Evolutionary conservation across 2,888 invertebrate genomes (phyloP).

Genomic region (Neuroscelio doddi): DNA sequence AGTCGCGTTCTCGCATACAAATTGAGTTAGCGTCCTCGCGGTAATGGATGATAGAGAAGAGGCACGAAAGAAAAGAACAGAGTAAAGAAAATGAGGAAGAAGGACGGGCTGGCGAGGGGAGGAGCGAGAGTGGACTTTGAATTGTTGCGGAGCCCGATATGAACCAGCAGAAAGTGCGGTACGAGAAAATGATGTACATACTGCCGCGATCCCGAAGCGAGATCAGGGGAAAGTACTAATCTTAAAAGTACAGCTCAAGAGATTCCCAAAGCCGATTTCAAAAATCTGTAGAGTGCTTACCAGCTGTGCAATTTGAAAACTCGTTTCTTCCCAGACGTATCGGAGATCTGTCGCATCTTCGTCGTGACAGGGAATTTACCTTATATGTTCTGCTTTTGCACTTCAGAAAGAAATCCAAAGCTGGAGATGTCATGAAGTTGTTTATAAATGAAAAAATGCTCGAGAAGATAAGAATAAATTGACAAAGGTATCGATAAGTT

Average conservation of each 20-base stretch:
- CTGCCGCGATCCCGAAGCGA: conserved; percentile 17
- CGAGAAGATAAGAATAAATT: too few species aligned
- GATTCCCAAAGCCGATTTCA: conserved; percentile 18
- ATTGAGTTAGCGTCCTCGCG: conserved; percentile 66
- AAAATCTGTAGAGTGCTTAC: conserved; percentile 11
- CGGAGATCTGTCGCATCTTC: not conserved
- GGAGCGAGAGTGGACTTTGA: conserved; percentile 34
- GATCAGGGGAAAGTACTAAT: conserved; percentile 23
- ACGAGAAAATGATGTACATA: conserved; percentile 16
- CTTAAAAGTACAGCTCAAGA: conserved; percentile 15
- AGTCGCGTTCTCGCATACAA: conserved; percentile 67
- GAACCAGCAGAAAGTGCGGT: conserved; percentile 21
- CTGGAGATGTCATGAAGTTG: too few species aligned
- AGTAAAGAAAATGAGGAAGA: conserved; percentile 20
- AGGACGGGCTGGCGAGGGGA: conserved; percentile 20
- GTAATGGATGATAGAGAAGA: conserved; percentile 55
- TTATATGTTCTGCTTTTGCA: too few species aligned
- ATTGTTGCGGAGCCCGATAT: not conserved
- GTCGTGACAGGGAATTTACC: too few species aligned
- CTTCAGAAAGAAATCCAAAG: too few species aligned
- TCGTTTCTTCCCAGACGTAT: not conserved
- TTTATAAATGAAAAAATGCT: too few species aligned
- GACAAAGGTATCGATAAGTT: too few species aligned
- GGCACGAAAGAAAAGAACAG: conserved; percentile 22
- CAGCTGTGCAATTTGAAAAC: too few species aligned